phyloP scores from a whole-genome alignment of 2,113 vertebrate genomes.

The Erythrolamprus reginae region DNA sequence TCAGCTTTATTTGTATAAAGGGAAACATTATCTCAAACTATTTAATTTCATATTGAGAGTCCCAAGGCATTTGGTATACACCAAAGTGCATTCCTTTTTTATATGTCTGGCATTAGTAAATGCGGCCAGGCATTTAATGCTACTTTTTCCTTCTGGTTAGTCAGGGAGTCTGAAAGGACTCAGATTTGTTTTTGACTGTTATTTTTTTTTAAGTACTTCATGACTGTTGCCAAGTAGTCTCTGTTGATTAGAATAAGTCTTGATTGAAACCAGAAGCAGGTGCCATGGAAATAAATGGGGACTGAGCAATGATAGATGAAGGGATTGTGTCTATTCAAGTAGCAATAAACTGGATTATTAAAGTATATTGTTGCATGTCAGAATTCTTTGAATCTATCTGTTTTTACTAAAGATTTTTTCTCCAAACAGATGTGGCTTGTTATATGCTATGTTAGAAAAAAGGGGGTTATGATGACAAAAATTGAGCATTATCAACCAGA shows the following conservation, averaged over 20 bases:
- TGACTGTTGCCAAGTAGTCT: not conserved
- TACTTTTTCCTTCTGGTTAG: slow-evolving; percentile 75
- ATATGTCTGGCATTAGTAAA: slow-evolving; percentile 73
- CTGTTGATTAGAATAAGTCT: not conserved
- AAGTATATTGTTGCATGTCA: slow-evolving; percentile 61
- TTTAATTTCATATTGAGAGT: slow-evolving; percentile 78
- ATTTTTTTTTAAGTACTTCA: slow-evolving; percentile 29
- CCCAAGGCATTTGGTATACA: slow-evolving; percentile 88
- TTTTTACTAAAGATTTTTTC: slow-evolving; percentile 51
- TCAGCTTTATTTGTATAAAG: slow-evolving; percentile 73
- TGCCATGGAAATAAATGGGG: not conserved
- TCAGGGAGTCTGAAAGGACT: slow-evolving; percentile 68
- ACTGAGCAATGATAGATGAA: not conserved
- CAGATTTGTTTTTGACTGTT: slow-evolving; percentile 54
- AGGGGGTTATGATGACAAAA: slow-evolving; percentile 56
- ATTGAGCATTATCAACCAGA: slow-evolving; percentile 70
- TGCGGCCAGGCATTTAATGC: slow-evolving; percentile 75
- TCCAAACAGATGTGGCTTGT: slow-evolving; percentile 52
- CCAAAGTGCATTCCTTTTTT: slow-evolving; percentile 99
- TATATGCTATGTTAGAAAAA: slow-evolving; percentile 27
- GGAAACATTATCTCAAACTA: slow-evolving; percentile 74
- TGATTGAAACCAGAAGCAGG: slow-evolving; percentile 6
- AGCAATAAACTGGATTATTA: slow-evolving; percentile 72
- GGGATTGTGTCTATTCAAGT: slow-evolving; percentile 36
- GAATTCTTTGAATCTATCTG: slow-evolving; percentile 65